These are phyloP conservation scores for Pseudobourletiella spinata DNA, from an alignment of 1,140 invertebrate species.

Conservation along the genomic window DNA sequence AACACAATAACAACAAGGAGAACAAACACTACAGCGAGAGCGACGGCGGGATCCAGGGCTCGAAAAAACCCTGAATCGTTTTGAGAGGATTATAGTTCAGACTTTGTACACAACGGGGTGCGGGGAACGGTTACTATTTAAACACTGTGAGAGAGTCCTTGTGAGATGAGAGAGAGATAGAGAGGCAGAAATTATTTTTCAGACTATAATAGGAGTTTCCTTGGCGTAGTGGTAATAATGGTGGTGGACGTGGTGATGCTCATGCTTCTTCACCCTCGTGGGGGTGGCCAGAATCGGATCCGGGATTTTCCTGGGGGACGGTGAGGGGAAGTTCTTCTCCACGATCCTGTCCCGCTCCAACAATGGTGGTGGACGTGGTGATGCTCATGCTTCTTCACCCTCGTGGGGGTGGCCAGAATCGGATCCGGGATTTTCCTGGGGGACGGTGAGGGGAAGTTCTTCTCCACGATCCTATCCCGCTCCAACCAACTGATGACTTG, in stretches of 20 bases:
- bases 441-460: constrained; percentile 22
- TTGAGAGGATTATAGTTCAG: no score
- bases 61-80: no score
- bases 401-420: constrained; percentile 25
- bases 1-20: no score
- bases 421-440: constrained; percentile 29
- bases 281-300: constrained; percentile 32
- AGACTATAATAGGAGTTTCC: constrained; percentile 41
- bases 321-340: constrained; percentile 26
- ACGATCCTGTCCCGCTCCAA: constrained; percentile 35
- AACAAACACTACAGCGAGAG: no score
- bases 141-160: no score
- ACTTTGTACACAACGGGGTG: no score
- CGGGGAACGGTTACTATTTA: no score
- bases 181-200: constrained; percentile 6
- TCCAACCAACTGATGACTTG: constrained; percentile 46
- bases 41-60: no score
- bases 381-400: constrained; percentile 47
- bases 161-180: no score
- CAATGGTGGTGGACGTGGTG: constrained; percentile 70
- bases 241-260: constrained; percentile 65
- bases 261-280: constrained; percentile 43
- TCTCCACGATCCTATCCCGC: constrained; percentile 25
- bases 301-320: constrained; percentile 20
- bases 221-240: constrained; percentile 66